Conservation (phyloP, 2,888 invertebrate species). For the Sinhomidia bicolor region DNA sequence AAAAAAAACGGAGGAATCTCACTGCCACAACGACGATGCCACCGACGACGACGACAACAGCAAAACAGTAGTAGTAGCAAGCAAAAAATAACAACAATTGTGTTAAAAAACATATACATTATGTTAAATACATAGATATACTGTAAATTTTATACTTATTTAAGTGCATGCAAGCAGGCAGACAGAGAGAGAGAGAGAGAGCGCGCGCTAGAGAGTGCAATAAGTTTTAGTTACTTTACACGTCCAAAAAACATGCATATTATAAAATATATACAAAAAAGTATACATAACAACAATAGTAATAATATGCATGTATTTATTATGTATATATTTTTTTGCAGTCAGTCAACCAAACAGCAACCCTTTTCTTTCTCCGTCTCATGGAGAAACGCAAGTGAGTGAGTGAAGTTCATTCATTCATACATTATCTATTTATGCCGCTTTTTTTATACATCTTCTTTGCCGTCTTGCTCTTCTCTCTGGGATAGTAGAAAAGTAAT, state of each 20-base stretch:
- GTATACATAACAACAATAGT: background rate
- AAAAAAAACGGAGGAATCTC: slow-evolving; percentile 30
- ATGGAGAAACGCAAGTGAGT: slow-evolving; percentile 31
- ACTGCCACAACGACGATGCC: background rate
- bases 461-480: background rate
- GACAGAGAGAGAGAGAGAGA: too few relatives aligned
- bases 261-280: background rate
- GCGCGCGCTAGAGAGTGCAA: too few relatives aligned
- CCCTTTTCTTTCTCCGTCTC: slow-evolving; percentile 23
- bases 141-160: slow-evolving; percentile 46
- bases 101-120: slow-evolving; percentile 32
- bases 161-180: slow-evolving; percentile 45
- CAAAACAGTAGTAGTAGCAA: slow-evolving; percentile 17
- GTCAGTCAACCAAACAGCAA: slow-evolving; percentile 51
- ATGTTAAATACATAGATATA: slow-evolving; percentile 50
- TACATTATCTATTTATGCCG: slow-evolving; percentile 57
- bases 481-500: slow-evolving; percentile 11
- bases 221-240: slow-evolving; percentile 42
- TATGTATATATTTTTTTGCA: slow-evolving; percentile 37
- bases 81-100: slow-evolving; percentile 22
- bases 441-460: slow-evolving; percentile 31
- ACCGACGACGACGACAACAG: slow-evolving; percentile 1
- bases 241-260: background rate
- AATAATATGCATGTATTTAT: background rate
- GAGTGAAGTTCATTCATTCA: slow-evolving; percentile 61